Percentiles rank a stretch among this genome's conserved stretches.
These are phyloP conservation scores for Marasmarcha lunaedactyla DNA, from an alignment of 2,888 invertebrate species.

Conservation along the genomic window DNA sequence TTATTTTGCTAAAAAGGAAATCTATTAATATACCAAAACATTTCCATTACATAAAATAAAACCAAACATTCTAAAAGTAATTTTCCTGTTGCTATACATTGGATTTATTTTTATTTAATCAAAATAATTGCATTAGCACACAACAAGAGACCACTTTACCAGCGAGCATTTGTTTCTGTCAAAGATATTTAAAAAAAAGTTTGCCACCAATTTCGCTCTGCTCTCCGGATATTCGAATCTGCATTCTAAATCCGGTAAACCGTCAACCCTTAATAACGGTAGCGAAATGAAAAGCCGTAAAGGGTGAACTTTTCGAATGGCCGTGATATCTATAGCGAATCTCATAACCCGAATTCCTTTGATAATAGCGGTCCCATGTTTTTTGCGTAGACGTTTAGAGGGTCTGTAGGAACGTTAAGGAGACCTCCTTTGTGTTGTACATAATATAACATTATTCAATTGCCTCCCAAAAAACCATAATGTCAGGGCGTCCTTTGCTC, in stretches of 20 bases:
- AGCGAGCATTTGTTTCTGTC: no score
- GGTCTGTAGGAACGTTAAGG: slow-evolving; percentile 13
- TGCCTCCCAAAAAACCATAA: slow-evolving; percentile 17
- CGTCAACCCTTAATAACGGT: slow-evolving; percentile 1
- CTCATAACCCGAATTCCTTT: slow-evolving; percentile 1
- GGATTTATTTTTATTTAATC: no score
- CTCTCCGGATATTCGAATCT: not conserved
- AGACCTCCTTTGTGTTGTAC: slow-evolving; percentile 27
- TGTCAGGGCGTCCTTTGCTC: slow-evolving; percentile 3
- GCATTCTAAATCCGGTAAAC: not conserved
- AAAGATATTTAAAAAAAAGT: no score
- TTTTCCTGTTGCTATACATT: no score
- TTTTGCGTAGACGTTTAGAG: slow-evolving; percentile 15
- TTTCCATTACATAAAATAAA: no score
- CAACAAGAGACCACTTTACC: no score
- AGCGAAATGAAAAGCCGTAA: not conserved
- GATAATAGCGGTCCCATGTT: slow-evolving; percentile 19
- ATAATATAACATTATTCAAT: slow-evolving; percentile 37
- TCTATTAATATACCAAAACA: no score
- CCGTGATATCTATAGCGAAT: not conserved
- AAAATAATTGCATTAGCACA: no score
- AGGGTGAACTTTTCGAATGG: not conserved
- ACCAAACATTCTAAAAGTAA: no score
- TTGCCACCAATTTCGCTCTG: no score
- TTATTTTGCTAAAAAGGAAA: no score